Conservation (phyloP, 2,888 invertebrate species). For the Meteorus cinctellus region DNA sequence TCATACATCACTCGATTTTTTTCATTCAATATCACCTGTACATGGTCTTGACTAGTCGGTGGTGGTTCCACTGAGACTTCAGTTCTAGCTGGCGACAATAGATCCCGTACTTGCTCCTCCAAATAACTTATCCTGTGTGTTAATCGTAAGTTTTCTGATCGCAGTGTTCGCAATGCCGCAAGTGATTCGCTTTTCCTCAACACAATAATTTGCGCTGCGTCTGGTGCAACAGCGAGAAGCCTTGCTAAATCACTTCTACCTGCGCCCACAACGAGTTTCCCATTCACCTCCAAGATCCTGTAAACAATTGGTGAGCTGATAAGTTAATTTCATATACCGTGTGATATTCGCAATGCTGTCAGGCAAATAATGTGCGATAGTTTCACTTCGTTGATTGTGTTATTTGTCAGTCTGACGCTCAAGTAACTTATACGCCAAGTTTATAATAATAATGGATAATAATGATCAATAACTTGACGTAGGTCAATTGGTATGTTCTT, state of each 20-base stretch:
- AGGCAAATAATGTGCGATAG: conserved; percentile 4
- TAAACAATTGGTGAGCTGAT: conserved; percentile 51
- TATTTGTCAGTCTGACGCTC: not conserved
- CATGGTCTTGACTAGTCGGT: conserved; percentile 62
- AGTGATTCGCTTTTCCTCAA: conserved; percentile 73
- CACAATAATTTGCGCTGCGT: conserved; percentile 80
- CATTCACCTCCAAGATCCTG: conserved; percentile 88
- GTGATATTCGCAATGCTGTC: not conserved
- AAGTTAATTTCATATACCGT: conserved; percentile 30
- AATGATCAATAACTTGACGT: not conserved
- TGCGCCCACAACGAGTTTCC: conserved; percentile 81
- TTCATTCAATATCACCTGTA: conserved; percentile 61
- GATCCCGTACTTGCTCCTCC: conserved; percentile 84
- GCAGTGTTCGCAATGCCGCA: conserved; percentile 72
- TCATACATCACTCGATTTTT: not conserved
- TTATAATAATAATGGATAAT: not conserved
- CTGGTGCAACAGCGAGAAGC: conserved; percentile 78
- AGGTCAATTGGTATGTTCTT: not conserved
- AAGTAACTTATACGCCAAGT: not conserved
- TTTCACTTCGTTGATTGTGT: not conserved
- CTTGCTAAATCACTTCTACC: conserved; percentile 83
- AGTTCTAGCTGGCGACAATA: conserved; percentile 63
- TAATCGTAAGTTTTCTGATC: conserved; percentile 87
- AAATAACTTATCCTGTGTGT: conserved; percentile 92
- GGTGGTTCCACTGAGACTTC: conserved; percentile 56